These are phyloP conservation scores for Meiosimyza platycephala DNA, from an alignment of 2,888 invertebrate species.

Conservation along the genomic window DNA sequence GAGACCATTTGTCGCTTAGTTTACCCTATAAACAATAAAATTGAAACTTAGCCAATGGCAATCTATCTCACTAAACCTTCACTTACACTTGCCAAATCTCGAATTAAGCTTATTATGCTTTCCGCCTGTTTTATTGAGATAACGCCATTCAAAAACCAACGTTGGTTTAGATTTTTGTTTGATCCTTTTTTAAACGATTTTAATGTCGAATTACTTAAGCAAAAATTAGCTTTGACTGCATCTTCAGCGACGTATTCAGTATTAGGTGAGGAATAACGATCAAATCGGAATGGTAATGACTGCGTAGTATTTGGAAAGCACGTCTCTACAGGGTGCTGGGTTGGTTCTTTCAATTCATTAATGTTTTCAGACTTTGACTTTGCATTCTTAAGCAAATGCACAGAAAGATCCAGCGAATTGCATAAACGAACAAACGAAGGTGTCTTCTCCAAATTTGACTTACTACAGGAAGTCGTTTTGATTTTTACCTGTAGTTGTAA, in stretches of 20 bases:
- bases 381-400: constrained; percentile 57
- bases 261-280: constrained; percentile 38
- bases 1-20: constrained; percentile 86
- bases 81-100: constrained; percentile 91
- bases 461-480: constrained; percentile 54
- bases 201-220: constrained; percentile 49
- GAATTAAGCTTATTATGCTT: constrained; percentile 85
- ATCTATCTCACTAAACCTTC: background rate
- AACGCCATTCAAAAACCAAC: constrained; percentile 90
- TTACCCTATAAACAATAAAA: constrained; percentile 75
- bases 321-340: background rate
- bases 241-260: constrained; percentile 23
- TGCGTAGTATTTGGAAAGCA: background rate
- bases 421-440: constrained; percentile 63
- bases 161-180: constrained; percentile 65
- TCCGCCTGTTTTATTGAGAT: constrained; percentile 88
- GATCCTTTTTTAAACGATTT: constrained; percentile 58
- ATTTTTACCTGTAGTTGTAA: constrained; percentile 89
- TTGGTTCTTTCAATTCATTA: background rate
- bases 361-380: background rate
- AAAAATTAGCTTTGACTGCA: constrained; percentile 41
- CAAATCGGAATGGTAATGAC: constrained; percentile 53
- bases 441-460: constrained; percentile 72
- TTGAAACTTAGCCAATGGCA: background rate
- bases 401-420: constrained; percentile 64